Base-by-base conservation (phyloP, 1,140 invertebrate species). In the Saxidomus purpurata region DNA sequence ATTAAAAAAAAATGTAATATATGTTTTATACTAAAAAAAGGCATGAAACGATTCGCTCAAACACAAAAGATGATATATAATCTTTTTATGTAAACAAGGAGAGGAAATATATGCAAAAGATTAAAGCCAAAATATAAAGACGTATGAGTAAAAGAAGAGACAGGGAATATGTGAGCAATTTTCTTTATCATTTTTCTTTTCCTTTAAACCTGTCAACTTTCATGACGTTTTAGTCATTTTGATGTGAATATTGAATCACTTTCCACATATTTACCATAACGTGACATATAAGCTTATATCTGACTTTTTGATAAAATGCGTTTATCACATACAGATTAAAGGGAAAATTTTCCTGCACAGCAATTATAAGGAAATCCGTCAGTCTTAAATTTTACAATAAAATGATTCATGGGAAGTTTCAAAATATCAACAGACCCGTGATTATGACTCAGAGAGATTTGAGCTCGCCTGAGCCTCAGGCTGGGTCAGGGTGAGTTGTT, bases 141-240 rank as follows among this genome's bases (percentile, higher is more conserved):
- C 11, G 17, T 31, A 31, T 31, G 19, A 67, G 19, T 31, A 67
- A 67, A 67, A 31, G 31, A 31, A 31, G 61, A 67, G 61, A 67
- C 61, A 67, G 3, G 11, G 31, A 67, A 67, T 31, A 67, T 67
- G 61, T 67, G 61, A 67, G 31, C 61, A 67, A 67, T 67, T 31
- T 67, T 28, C 31, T 67, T 67, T 22, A 31, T 36, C 61, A 67
- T 67, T 67, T 36, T 67, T 67, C 25, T 67, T 36, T 36, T 67
- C 55, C n/a, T 67, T 67, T 67, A 67, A 67, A 36, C 61, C 61
- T 67, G 61, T 67, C 61, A 67, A 8, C n/a, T 3, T 31, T 28
- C 25, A 11, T 67, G 61, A 67, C 61, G n/a, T 36, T 67, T 67
- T 67, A 67, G 25, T 67, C 61, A 67, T 11, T 31, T 31, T 67